Percentiles rank a stretch among this genome's conserved stretches.
These are phyloP conservation scores for Mimas tiliae DNA, from an alignment of 2,888 invertebrate species.

Conservation along the genomic window DNA sequence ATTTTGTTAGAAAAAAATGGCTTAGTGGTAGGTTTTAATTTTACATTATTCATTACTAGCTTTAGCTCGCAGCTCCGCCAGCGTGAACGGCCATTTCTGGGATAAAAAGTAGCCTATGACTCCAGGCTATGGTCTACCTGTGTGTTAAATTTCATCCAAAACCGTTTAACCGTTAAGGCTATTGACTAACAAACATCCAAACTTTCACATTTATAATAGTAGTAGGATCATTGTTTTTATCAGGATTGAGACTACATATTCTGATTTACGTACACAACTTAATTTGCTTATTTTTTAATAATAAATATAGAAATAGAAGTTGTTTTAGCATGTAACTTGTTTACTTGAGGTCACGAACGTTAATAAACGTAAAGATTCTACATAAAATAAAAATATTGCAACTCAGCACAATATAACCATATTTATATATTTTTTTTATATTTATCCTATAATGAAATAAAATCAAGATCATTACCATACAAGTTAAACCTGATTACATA, in stretches of 20 bases:
- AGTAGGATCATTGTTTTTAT: no score
- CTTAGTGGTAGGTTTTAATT: background rate
- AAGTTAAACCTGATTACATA: background rate
- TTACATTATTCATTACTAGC: background rate
- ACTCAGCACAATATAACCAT: background rate
- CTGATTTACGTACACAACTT: no score
- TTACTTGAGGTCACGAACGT: background rate
- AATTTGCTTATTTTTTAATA: constrained; percentile 14
- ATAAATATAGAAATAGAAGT: constrained; percentile 4
- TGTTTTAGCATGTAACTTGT: background rate
- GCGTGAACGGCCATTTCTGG: no score
- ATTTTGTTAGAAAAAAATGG: background rate
- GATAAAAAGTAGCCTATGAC: no score
- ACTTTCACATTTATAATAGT: no score
- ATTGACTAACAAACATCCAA: no score
- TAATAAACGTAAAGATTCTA: constrained; percentile 5
- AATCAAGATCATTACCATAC: background rate
- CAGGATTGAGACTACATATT: no score
- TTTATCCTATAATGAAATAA: background rate
- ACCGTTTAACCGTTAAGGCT: no score
- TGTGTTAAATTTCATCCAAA: no score
- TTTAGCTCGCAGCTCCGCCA: no score
- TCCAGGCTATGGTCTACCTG: no score
- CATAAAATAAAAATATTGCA: background rate
- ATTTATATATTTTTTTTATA: background rate